These are phyloP conservation scores for Lithophane ornitopus DNA, from an alignment of 2,888 invertebrate species.

Conservation along the genomic window DNA sequence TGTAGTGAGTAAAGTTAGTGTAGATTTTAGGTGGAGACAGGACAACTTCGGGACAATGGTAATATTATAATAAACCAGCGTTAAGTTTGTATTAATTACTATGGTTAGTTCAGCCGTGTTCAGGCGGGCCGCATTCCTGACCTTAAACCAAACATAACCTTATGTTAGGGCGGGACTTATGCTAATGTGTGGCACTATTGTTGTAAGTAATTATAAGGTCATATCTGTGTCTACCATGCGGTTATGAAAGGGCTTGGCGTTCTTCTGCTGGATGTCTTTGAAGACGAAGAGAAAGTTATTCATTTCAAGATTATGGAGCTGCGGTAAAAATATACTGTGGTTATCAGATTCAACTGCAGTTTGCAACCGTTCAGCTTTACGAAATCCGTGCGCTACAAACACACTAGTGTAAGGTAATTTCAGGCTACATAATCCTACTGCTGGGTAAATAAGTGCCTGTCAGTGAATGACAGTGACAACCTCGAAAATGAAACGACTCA, in stretches of 20 bases:
- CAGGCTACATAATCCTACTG: background rate
- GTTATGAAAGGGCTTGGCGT: conserved; percentile 15
- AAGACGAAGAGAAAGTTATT: conserved; percentile 17
- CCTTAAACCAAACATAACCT: conserved; percentile 42
- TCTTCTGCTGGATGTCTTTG: background rate
- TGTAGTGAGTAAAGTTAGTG: background rate
- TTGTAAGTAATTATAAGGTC: conserved; percentile 33
- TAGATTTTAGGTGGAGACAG: conserved; percentile 37
- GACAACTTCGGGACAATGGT: conserved; percentile 70
- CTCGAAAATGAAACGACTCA: too few relatives aligned
- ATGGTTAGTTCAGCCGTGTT: conserved; percentile 39
- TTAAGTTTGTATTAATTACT: conserved; percentile 67
- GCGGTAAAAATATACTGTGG: background rate
- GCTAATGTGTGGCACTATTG: conserved; percentile 30
- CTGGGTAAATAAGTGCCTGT: background rate
- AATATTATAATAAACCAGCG: conserved; percentile 72
- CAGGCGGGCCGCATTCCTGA: conserved; percentile 55
- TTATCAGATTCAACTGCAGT: background rate
- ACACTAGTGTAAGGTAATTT: too few relatives aligned
- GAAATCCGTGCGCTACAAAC: background rate
- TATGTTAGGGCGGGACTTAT: conserved; percentile 33
- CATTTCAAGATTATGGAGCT: background rate
- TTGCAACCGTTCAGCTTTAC: background rate
- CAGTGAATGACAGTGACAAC: background rate
- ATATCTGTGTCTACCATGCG: background rate